A percentile compares a stretch with the other conserved stretches of the same genome.
Evolutionary conservation across 1,140 invertebrate genomes (phyloP).

Genomic region (Zophobas atratus): DNA sequence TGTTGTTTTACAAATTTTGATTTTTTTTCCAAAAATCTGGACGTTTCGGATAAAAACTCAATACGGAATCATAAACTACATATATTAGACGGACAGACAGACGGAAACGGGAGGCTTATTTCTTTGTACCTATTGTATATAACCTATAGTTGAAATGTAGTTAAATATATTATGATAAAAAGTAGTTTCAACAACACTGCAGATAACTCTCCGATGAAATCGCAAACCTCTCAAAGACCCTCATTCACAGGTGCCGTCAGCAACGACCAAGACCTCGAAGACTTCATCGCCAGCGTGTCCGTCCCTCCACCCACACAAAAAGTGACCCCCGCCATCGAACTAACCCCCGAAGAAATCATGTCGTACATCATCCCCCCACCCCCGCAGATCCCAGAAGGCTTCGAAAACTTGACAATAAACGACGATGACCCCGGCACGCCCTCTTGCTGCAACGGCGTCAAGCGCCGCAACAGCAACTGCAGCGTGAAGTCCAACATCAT

Average conservation of each 20-base stretch:
- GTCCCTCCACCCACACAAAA: conserved; percentile 84
- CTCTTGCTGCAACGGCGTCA: conserved; percentile 61
- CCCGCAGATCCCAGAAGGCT: conserved; percentile 69
- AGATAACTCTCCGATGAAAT: too few relatives aligned
- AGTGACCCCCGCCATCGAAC: conserved; percentile 76
- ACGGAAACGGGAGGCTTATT: too few relatives aligned
- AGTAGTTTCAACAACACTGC: too few relatives aligned
- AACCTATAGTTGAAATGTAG: too few relatives aligned
- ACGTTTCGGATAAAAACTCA: too few relatives aligned
- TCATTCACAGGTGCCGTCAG: conserved; percentile 52
- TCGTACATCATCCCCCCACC: conserved; percentile 88
- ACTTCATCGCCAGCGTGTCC: conserved; percentile 86
- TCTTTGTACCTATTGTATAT: too few relatives aligned
- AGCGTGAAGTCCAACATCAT: conserved; percentile 69
- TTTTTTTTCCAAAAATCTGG: too few relatives aligned
- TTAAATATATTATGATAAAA: too few relatives aligned
- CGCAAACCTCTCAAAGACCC: too few relatives aligned
- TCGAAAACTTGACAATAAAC: conserved; percentile 62
- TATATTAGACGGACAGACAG: too few relatives aligned
- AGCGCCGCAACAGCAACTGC: conserved; percentile 67
- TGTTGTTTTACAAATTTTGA: too few relatives aligned
- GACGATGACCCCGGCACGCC: conserved; percentile 1
- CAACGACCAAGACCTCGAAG: conserved; percentile 76
- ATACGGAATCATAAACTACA: too few relatives aligned
- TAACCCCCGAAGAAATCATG: conserved; percentile 84